These are phyloP conservation scores for Phlogophora meticulosa DNA, from an alignment of 2,888 invertebrate species.

Conservation along the genomic window DNA sequence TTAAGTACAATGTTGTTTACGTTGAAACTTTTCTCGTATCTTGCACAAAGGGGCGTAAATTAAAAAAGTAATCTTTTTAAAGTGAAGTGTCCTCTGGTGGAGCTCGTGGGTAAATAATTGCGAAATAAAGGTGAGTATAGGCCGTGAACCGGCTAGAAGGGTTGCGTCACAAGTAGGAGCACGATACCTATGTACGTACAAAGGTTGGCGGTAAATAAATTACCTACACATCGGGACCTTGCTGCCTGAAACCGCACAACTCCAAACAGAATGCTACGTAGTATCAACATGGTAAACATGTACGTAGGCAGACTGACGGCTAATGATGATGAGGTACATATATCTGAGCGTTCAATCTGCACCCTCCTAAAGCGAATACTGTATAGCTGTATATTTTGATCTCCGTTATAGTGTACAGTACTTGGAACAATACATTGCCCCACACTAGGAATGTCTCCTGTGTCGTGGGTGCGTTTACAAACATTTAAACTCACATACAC, in stretches of 20 bases:
- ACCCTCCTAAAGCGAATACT: no score
- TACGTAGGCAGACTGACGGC: neutral
- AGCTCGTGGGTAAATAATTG: conserved; percentile 58
- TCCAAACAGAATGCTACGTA: conserved; percentile 22
- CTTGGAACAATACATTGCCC: no score
- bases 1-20: conserved; percentile 35
- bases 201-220: conserved; percentile 69
- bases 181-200: conserved; percentile 46
- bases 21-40: conserved; percentile 30
- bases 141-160: conserved; percentile 39
- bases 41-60: conserved; percentile 46
- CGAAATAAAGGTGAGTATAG: conserved; percentile 57
- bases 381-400: no score
- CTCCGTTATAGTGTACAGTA: no score
- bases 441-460: no score
- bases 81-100: conserved; percentile 36
- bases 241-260: conserved; percentile 36
- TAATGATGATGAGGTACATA: no score
- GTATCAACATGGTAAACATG: conserved; percentile 18
- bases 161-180: conserved; percentile 44
- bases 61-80: conserved; percentile 55
- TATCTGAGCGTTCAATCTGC: no score
- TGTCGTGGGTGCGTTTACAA: no score
- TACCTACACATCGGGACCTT: conserved; percentile 47
- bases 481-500: no score